phyloP scores from a whole-genome alignment of 2,888 invertebrate genomes.

The Mythimna ferrago region DNA sequence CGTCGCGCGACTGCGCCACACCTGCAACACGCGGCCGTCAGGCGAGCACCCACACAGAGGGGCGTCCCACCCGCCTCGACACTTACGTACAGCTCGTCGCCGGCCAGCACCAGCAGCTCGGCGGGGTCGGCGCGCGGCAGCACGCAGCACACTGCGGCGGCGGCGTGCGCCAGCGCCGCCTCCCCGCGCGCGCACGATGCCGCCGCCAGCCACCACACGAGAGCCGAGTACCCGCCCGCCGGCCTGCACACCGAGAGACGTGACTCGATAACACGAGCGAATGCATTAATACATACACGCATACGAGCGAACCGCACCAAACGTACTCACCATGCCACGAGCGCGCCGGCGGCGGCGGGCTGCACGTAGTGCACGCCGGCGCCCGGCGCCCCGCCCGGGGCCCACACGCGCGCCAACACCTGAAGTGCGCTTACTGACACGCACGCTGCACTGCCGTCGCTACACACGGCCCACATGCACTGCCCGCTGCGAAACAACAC shows the following conservation, averaged over 20 bases:
- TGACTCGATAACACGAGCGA: background rate
- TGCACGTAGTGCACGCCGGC: slow-evolving; percentile 69
- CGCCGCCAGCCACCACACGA: slow-evolving; percentile 42
- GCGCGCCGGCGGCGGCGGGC: slow-evolving; percentile 68
- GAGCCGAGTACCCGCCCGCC: slow-evolving; percentile 51
- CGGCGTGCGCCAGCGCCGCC: slow-evolving; percentile 16
- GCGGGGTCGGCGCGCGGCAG: slow-evolving; percentile 40
- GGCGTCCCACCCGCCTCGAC: background rate
- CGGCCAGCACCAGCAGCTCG: slow-evolving; percentile 64
- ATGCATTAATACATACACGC: too few relatives aligned
- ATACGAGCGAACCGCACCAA: too few relatives aligned
- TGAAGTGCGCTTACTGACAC: slow-evolving; percentile 73
- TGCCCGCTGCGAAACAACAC: slow-evolving; percentile 66
- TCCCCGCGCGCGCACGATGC: slow-evolving; percentile 24
- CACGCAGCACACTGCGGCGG: slow-evolving; percentile 55
- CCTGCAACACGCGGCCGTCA: slow-evolving; percentile 48
- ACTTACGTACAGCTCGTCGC: slow-evolving; percentile 64
- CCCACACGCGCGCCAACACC: slow-evolving; percentile 62
- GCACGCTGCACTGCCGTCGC: slow-evolving; percentile 72
- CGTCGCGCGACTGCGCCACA: slow-evolving; percentile 49
- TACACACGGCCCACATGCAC: slow-evolving; percentile 75
- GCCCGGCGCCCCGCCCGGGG: slow-evolving; percentile 30
- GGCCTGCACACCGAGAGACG: slow-evolving; percentile 44
- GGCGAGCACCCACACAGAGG: background rate
- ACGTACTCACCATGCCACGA: slow-evolving; percentile 67